Base-by-base conservation (phyloP, 2,888 invertebrate species). In the Hesperia comma region DNA sequence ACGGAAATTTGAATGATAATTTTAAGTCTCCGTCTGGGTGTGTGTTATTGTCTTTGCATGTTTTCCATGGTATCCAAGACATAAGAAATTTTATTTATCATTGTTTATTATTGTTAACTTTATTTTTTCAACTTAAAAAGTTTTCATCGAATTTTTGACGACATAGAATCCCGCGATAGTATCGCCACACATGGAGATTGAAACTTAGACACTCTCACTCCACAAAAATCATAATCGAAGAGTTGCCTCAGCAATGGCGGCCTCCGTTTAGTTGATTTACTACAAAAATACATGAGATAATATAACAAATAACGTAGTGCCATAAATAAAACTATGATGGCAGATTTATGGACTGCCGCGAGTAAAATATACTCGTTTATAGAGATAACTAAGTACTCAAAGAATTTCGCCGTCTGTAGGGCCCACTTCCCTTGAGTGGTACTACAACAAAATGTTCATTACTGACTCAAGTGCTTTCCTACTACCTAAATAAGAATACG, bases 281-380 rank as follows among this genome's bases (percentile, higher is more conserved):
- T 63, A 55, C 56, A 56, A 56, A 62, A 53, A 55, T n/a, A 63
- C 33, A 62, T 62, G 54, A 7, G 62, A 58, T 58, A 64, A 33
- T 12, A 15, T n/a, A 60, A 60, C 7, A 33, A 58, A 58, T 54
- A 19, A 51, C 64, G 19, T 8, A n/a, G 53, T 53, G 53, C 43
- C 41, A 33, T 66, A 60, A 60, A 66, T 66, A 66, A 64, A 60
- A 60, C 66, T 66, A 60, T 66, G 58, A 60, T 46, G 66, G 40
- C 43, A 60, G 51, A 54, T 66, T 60, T 58, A 66, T 41, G 60
- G 33, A 66, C 64, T 66, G 43, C 46, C 37, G 33, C n/a, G 32
- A 58, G 57, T 64, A 54, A 58, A 60, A 58, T 33, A 54, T 54
- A 55, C 37, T 53, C 41, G 32, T 51, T 33, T 53, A 43, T 58